Evolutionary conservation across 2,888 invertebrate species (phyloP).

Genomic region (Drosophila austrosaltans): DNA sequence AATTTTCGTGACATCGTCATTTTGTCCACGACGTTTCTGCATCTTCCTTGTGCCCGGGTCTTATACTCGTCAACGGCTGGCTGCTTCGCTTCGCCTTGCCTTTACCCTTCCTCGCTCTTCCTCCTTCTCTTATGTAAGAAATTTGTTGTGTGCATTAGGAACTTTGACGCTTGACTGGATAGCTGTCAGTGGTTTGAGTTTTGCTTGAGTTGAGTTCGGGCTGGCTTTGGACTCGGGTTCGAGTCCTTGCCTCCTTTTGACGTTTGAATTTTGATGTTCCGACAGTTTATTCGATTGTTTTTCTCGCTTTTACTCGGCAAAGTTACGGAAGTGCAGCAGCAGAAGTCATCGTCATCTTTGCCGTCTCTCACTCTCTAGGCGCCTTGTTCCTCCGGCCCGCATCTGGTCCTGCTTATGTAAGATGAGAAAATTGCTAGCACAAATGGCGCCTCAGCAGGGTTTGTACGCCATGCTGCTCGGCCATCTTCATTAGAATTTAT

Average conservation of each 20-base stretch:
- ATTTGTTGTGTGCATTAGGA: constrained; percentile 82
- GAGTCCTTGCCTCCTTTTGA: constrained; percentile 64
- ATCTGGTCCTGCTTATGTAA: constrained; percentile 57
- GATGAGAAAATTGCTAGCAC: constrained; percentile 74
- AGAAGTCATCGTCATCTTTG: constrained; percentile 46
- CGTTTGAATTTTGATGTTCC: constrained; percentile 80
- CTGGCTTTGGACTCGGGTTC: constrained; percentile 21
- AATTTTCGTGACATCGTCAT: constrained; percentile 82
- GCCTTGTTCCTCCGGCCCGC: constrained; percentile 5
- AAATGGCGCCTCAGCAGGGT: constrained; percentile 61
- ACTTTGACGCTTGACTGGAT: constrained; percentile 82
- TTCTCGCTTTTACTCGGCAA: constrained; percentile 73
- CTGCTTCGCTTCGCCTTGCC: constrained; percentile 29
- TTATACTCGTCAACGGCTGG: constrained; percentile 57
- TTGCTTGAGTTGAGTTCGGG: constrained; percentile 21
- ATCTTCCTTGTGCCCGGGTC: constrained; percentile 41
- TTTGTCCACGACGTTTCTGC: constrained; percentile 80
- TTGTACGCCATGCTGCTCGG: constrained; percentile 75
- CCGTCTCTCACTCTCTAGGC: constrained; percentile 40
- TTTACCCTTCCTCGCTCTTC: constrained; percentile 1
- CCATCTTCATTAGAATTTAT: constrained; percentile 77
- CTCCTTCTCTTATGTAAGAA: constrained; percentile 62
- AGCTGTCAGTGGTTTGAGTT: constrained; percentile 67
- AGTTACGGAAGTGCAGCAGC: constrained; percentile 78
- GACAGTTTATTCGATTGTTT: constrained; percentile 81